phyloP scores from a whole-genome alignment of 2,888 invertebrate genomes.

The Belgica antarctica region DNA sequence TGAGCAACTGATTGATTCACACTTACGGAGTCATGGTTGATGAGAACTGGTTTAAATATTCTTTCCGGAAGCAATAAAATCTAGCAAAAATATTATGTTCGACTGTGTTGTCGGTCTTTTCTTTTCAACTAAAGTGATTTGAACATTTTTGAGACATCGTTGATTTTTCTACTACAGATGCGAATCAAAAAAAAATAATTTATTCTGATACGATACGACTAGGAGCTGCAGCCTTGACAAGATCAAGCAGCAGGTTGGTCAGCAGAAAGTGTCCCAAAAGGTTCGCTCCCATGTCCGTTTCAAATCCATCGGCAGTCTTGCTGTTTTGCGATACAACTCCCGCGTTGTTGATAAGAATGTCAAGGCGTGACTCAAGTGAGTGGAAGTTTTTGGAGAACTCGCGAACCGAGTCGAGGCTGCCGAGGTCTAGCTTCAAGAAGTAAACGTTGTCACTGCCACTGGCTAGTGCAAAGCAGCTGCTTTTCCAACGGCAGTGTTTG shows the following conservation, averaged over 20 bases:
- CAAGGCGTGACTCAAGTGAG: constrained; percentile 62
- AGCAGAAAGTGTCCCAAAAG: constrained; percentile 79
- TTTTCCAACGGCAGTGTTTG: constrained; percentile 67
- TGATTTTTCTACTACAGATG: too few relatives aligned
- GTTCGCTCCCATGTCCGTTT: constrained; percentile 77
- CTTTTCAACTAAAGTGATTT: too few relatives aligned
- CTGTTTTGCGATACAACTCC: constrained; percentile 70
- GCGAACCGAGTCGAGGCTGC: constrained; percentile 67
- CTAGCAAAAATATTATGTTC: too few relatives aligned
- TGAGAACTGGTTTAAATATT: too few relatives aligned
- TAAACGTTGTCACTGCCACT: constrained; percentile 70
- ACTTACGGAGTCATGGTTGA: too few relatives aligned
- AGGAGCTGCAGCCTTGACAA: constrained; percentile 64
- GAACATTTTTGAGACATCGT: too few relatives aligned
- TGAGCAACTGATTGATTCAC: too few relatives aligned
- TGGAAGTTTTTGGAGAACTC: constrained; percentile 64
- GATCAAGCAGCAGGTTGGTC: constrained; percentile 70
- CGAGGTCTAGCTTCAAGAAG: constrained; percentile 73
- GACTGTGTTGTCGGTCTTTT: too few relatives aligned
- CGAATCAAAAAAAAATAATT: too few relatives aligned
- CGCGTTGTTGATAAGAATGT: constrained; percentile 78
- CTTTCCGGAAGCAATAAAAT: too few relatives aligned
- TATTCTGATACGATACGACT: constrained; percentile 74
- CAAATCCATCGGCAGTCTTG: constrained; percentile 75
- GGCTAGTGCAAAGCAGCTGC: constrained; percentile 66